Evolutionary conservation across 1,140 invertebrate genomes (phyloP), one percentile per base, ranked within the genome.

Genomic region (Parasteatoda tepidariorum): DNA sequence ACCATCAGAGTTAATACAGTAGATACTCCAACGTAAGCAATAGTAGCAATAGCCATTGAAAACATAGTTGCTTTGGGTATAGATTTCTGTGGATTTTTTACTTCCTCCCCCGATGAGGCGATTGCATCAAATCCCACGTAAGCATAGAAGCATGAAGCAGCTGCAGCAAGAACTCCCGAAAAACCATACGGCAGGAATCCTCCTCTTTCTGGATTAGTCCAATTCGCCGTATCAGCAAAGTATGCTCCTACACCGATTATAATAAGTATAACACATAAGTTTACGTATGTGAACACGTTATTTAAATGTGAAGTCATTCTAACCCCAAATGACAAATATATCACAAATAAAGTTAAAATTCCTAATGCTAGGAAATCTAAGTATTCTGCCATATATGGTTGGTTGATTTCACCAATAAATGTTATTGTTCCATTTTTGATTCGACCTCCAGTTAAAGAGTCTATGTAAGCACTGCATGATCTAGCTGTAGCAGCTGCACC

Each of bases 401-500:
- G 15, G 2, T 11, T 22, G 3, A 9, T 28, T n/a, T 66, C 13
- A 0, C 81, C 71, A 7, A 83, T 11, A 0, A 54, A 13, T 0
- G 31, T 18, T 7, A 38, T 41, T 30, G 67, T 73, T 3, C 18
- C 31, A 15, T 83, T 71, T 41, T 41, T 48, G 7, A 83, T 54
- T 5, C 33, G 13, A 6, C 81, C 81, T 6, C 81, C 81, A 0
- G 48, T 30, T 22, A 75, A 22, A 5, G 81, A 83, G 15, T 83
- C 81, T 11, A 83, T 30, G 4, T 83, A 83, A 24, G 67, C 81
- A 22, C 68, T 73, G 15, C 81, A 83, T 3, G 96, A 96, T 85
- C 96, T 92, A 0, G 64, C 64, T 95, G 97, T 95, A 0, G 95
- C 95, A 0, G 97, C 96, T 6, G 95, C 94, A 93, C 94, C 94